Evolutionary conservation across 2,888 invertebrate genomes (phyloP), one percentile per base, ranked within the genome.

Genomic region (Metellina segmentata): DNA sequence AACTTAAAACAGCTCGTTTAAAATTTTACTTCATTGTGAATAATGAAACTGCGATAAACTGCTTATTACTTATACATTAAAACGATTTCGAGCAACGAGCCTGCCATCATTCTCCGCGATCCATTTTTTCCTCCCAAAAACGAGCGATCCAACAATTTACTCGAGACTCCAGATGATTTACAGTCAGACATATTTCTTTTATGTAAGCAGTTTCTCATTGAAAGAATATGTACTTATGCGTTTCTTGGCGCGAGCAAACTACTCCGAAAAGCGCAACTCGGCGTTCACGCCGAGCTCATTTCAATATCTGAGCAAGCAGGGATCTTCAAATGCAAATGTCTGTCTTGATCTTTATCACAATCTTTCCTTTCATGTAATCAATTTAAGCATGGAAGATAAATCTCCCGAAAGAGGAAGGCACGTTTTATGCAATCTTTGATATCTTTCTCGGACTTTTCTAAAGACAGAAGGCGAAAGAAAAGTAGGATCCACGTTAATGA

Each of bases 311-410:
- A 77, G 16, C 61, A 9, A 16, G 20, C 69, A 11, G 52, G 79
- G 71, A 81, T 85, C 74, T 85, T 85, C 51, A 72, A 79, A 85
- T 85, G 70, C 78, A 85, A 89, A 85, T 85, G 81, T 81, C 81
- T 75, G 49, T 69, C 85, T 34, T 75, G 81, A 81, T 90, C 78
- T 86, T 81, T 86, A 81, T 86, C 86, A 77, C 71, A 34, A 75
- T 90, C 69, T 78, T 79, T 70, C 75, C 81, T 86, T 86, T 86
- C 86, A 51, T 53, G 81, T 86, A 90, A 90, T 90, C 90, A 90
- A 90, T 85, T 90, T 90, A 83, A 79, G 89, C 71, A 72, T 52
- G 61, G 79, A 20, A 79, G 71, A 88, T 78, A 85, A 85, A 90
- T 79, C 89, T 71, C 52, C 77, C 71, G 83, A 79, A 90, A 81